Conservation (phyloP, 2,113 vertebrate species). For the Nothocercus nigrocapillus region DNA sequence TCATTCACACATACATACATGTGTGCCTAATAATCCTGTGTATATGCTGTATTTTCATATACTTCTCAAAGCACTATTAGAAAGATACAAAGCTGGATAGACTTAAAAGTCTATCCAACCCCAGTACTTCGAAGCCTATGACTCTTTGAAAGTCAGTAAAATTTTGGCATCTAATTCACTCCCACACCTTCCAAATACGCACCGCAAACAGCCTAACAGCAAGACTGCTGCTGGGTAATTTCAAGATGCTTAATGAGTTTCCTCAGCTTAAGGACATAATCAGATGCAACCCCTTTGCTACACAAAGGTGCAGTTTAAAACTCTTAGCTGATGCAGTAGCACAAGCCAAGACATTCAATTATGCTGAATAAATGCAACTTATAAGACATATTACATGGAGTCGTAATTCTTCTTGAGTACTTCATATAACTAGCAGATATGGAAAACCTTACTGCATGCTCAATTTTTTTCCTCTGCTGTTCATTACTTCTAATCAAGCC, state of each 20-base stretch:
- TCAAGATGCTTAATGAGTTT: too few relatives aligned
- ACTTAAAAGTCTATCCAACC: too few relatives aligned
- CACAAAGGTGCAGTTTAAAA: background rate
- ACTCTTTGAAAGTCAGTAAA: background rate
- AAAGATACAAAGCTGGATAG: background rate
- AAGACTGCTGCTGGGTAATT: background rate
- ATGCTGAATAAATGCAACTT: too few relatives aligned
- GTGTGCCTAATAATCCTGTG: background rate
- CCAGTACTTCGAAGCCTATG: background rate
- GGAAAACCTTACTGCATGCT: background rate
- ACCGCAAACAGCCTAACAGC: background rate
- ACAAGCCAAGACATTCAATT: background rate
- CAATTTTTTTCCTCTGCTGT: background rate
- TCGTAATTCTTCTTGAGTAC: too few relatives aligned
- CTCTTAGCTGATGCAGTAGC: background rate
- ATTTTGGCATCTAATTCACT: background rate
- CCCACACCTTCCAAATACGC: background rate
- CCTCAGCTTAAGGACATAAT: background rate
- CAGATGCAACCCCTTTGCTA: background rate
- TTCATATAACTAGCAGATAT: background rate
- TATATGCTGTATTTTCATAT: background rate
- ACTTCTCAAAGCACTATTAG: background rate
- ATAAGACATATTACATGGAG: too few relatives aligned
- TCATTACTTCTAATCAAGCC: background rate
- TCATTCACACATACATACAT: background rate